Base-by-base conservation (phyloP, 2,113 vertebrate genomes). In the Serilophus lunatus region DNA sequence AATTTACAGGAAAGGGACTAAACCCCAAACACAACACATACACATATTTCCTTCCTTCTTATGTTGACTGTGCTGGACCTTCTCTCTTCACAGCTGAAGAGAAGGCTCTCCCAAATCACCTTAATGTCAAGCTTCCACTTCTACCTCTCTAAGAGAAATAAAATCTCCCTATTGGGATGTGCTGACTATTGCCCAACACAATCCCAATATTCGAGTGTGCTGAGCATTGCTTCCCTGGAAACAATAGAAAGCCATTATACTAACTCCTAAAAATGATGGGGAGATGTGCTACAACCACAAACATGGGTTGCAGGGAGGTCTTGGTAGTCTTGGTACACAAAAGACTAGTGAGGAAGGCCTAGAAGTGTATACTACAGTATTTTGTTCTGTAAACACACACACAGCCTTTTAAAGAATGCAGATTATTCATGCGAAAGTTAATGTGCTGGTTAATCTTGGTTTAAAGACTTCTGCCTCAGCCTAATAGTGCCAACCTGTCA, bases 31-130 rank as follows among this genome's bases (percentile, higher is more conserved):
- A 35, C 14, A 28, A 40, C 29, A 77, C 24, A 26, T 17, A 25
- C 28, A 50, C 12, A 1, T 6, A 4, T 54, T 51, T 60, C 61
- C 16, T 64, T 82, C 78, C 28, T 86, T 70, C 64, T 64, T 64
- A 4, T 16, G 16, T 26, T 0, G 0, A 15, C 36, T 7, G 0
- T 54, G 51, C 47, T 84, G 47, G 13, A 31, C 22, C n/a, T 56
- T 53, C 59, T 57, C 28, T 80, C 45, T 74, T 56, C 44, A 33
- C 6, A 31, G 31, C 18, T 69, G 63, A 69, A 76, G 29, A 91
- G 42, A 29, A 70, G 18, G 18, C 28, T 42, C 4, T 16, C 8
- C 7, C 38, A 53, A 63, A 49, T 24, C 29, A 64, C 44, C 44
- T 47, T 26, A 51, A 8, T 2, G 1, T 22, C 31, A 76, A 2